Evolutionary conservation across 2,797 vertebrate species (phyloP).

Genomic region (Pelobates cultripes): DNA sequence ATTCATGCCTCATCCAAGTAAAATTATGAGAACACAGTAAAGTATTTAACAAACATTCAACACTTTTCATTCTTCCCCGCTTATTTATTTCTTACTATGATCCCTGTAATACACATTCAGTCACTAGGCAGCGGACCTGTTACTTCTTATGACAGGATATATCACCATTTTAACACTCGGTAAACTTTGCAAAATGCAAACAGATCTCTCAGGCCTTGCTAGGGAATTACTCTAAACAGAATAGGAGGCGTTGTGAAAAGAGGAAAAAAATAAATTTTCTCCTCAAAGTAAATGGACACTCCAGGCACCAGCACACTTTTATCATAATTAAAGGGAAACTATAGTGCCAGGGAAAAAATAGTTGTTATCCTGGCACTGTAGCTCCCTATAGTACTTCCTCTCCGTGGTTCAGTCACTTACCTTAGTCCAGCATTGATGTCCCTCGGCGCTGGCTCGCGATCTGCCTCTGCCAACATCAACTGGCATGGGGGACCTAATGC

Average conservation of each 20-base stretch:
- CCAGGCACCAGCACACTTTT: no score
- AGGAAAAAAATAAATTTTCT: background rate
- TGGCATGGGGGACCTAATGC: no score
- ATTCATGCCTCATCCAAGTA: no score
- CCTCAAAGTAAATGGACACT: no score
- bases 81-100: conserved; percentile 27
- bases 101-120: conserved; percentile 20
- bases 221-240: conserved; percentile 4
- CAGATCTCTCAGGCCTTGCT: conserved; percentile 19
- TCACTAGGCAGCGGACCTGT: conserved; percentile 25
- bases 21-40: background rate
- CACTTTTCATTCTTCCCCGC: conserved; percentile 1
- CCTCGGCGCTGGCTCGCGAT: no score
- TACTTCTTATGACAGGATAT: conserved; percentile 35
- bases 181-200: conserved; percentile 28
- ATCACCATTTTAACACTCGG: conserved; percentile 34
- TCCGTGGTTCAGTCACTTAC: no score
- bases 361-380: no score
- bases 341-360: no score
- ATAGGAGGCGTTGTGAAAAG: background rate
- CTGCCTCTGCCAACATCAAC: no score
- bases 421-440: no score
- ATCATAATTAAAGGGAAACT: no score
- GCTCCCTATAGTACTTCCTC: no score
- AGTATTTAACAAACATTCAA: conserved; percentile 8